Base-by-base conservation (phyloP, 2,797 vertebrate species). In the Remorina albescens region DNA sequence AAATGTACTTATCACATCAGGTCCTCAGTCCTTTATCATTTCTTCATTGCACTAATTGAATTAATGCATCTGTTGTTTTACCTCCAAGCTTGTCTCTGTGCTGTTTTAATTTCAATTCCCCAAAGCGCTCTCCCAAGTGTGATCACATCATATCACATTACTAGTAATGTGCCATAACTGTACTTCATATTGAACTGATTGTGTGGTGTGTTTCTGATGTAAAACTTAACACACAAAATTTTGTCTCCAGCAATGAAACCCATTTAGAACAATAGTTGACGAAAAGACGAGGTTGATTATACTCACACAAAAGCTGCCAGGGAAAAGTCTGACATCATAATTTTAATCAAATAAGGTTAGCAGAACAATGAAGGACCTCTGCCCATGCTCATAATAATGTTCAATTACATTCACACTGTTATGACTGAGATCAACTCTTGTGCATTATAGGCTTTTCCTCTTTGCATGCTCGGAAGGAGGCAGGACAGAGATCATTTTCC, bases 301-400 rank as follows among this genome's bases (percentile, higher is more conserved):
- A 50, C 28, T n/a, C 11, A 23, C 28, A 79, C 37, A 78, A 71
- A 80, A 79, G 30, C 63, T 71, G 47, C 25, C 26, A 63, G 53
- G n/a, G 56, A 69, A 56, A 25, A 63, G 25, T 63, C 58, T 41
- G 16, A 32, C 26, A 11, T 30, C 30, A 59, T 68, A 37, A 54
- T 79, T 80, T 76, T 54, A 70, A 78, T 84, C 4, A 66, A 21
- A 71, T 74, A 84, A 71, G 69, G 76, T 87, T 83, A 65, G 57
- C 53, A 67, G 69, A 76, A 73, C 60, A 81, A 83, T 84, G n/a
- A 67, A 39, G 57, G 78, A 67, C 73, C 60, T 62, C 9, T 37
- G 51, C 49, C 49, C 10, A 0, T 68, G 19, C 46, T 74, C 67
- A 73, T 76, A 65, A 80, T 75, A 59, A 83, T 76, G 62, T 73